Percentiles rank a stretch among this genome's conserved stretches.
Evolutionary conservation across 1,140 invertebrate genomes (phyloP).

Genomic region (Polyergus mexicanus): DNA sequence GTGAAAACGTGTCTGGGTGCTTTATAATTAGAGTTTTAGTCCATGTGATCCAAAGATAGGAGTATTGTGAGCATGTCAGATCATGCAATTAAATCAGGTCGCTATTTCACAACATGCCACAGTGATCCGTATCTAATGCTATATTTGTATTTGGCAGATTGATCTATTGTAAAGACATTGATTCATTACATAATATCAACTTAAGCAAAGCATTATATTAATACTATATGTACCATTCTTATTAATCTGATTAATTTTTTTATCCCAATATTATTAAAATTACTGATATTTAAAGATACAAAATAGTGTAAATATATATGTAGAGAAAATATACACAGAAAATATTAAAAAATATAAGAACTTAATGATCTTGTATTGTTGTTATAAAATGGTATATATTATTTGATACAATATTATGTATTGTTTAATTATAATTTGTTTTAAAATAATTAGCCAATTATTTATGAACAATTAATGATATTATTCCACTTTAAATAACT

Average conservation of each 20-base stretch:
- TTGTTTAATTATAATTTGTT: not conserved
- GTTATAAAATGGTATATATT: not conserved
- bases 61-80: constrained; percentile 74
- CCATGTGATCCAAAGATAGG: constrained; percentile 82
- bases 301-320: not conserved
- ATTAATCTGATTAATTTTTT: constrained; percentile 37
- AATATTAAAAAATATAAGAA: not conserved
- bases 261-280: constrained; percentile 5
- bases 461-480: constrained; percentile 9
- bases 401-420: not conserved
- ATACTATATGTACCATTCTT: constrained; percentile 22
- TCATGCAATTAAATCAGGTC: constrained; percentile 82
- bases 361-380: not conserved
- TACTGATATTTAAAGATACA: constrained; percentile 21
- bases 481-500: constrained; percentile 17
- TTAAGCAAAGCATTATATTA: constrained; percentile 46
- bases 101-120: constrained; percentile 82
- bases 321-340: not conserved
- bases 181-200: constrained; percentile 71
- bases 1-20: constrained; percentile 16
- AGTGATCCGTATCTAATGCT: constrained; percentile 78
- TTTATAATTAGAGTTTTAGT: constrained; percentile 73
- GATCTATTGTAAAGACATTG: constrained; percentile 79
- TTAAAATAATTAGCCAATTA: not conserved
- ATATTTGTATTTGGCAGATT: constrained; percentile 86